Conservation (phyloP, 2,888 invertebrate species). For the Apoda limacodes region DNA sequence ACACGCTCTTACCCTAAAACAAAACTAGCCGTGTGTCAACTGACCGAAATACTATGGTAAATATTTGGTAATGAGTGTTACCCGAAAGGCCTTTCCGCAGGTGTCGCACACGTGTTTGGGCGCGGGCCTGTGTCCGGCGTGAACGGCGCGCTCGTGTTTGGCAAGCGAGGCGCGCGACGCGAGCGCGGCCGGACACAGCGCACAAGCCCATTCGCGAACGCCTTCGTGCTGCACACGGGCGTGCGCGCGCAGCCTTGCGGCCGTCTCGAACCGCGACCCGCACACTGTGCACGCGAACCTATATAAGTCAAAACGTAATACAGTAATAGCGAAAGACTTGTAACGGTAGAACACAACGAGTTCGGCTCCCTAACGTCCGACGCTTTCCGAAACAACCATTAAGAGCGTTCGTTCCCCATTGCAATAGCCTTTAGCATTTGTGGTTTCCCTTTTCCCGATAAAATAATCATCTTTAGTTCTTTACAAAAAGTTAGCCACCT, state of each 20-base stretch:
- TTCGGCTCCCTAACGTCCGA: too few relatives aligned
- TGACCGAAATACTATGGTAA: not conserved
- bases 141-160: constrained; percentile 40
- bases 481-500: too few relatives aligned
- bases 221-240: constrained; percentile 44
- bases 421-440: too few relatives aligned
- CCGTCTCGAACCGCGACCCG: constrained; percentile 32
- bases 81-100: constrained; percentile 50
- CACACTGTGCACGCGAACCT: constrained; percentile 42
- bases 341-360: too few relatives aligned
- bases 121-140: constrained; percentile 31
- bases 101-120: constrained; percentile 44
- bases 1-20: constrained; percentile 51
- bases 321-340: constrained; percentile 1
- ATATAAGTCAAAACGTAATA: not conserved
- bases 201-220: constrained; percentile 40
- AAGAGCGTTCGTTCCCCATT: too few relatives aligned
- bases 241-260: constrained; percentile 29
- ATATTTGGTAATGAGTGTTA: constrained; percentile 20
- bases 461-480: too few relatives aligned
- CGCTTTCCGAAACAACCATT: too few relatives aligned
- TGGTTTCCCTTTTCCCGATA: too few relatives aligned
- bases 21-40: too few relatives aligned
- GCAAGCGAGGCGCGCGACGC: constrained; percentile 35
- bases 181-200: constrained; percentile 49